phyloP scores from a whole-genome alignment of 2,113 vertebrate genomes.

The Oxyruncus cristatus region DNA sequence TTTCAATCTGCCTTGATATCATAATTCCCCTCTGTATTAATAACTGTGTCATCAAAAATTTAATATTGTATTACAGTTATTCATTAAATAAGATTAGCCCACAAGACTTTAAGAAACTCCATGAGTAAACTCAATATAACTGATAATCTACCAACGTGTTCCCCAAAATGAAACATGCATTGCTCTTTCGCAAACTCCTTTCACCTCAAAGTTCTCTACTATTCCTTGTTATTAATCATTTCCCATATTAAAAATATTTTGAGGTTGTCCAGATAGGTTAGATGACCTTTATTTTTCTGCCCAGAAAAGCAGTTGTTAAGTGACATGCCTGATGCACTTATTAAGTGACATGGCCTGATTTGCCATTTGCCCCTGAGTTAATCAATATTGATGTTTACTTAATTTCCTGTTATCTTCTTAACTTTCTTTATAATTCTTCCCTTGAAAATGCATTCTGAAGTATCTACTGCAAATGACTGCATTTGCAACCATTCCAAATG shows the following conservation, averaged over 20 bases:
- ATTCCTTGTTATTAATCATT: not conserved
- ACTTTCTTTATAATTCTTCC: not conserved
- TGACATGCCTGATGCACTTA: too few species aligned
- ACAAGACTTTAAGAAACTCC: not conserved
- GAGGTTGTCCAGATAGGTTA: not conserved
- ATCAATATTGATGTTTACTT: not conserved
- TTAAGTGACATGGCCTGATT: not conserved
- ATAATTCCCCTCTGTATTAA: not conserved
- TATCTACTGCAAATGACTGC: not conserved
- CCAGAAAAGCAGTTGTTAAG: not conserved
- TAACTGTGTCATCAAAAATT: not conserved
- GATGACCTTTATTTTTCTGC: not conserved
- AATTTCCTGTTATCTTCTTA: not conserved
- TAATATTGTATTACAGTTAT: not conserved
- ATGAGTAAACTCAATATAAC: not conserved
- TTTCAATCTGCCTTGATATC: not conserved
- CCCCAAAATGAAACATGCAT: not conserved
- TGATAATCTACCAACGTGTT: not conserved
- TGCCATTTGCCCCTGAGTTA: not conserved
- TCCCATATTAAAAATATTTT: not conserved
- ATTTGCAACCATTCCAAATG: not conserved
- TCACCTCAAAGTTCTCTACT: not conserved
- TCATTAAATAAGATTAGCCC: not conserved
- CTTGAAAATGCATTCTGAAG: not conserved
- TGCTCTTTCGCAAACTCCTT: not conserved